phyloP scores from a whole-genome alignment of 2,797 vertebrate species.

The Bradypus variegatus region DNA sequence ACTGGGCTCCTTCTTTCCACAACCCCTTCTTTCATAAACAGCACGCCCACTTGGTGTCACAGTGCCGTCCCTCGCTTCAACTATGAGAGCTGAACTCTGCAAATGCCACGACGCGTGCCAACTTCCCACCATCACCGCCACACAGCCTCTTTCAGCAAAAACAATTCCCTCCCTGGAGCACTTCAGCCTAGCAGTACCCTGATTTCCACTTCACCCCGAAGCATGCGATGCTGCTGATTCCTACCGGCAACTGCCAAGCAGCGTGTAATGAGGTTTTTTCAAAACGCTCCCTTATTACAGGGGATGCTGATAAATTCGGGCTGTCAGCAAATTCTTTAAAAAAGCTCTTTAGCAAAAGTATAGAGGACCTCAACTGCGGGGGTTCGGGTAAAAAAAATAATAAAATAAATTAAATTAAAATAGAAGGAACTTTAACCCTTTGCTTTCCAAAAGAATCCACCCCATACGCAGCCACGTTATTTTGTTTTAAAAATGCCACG shows the following conservation, averaged over 20 bases:
- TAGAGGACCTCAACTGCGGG: slow-evolving; percentile 18
- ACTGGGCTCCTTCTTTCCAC: slow-evolving; percentile 59
- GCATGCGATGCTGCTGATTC: slow-evolving; percentile 29
- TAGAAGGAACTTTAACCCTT: neutral
- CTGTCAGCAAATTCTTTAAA: neutral
- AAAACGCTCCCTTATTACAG: slow-evolving; percentile 44
- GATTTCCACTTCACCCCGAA: slow-evolving; percentile 38
- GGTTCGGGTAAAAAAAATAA: neutral
- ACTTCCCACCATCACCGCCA: neutral
- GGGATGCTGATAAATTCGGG: slow-evolving; percentile 8
- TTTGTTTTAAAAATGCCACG: neutral
- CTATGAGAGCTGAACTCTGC: slow-evolving; percentile 25
- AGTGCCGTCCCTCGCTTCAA: slow-evolving; percentile 54
- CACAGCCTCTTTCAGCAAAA: neutral
- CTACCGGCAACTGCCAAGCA: slow-evolving; percentile 46
- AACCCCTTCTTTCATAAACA: slow-evolving; percentile 66
- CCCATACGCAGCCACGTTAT: neutral
- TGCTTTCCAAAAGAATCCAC: neutral
- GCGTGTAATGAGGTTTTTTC: slow-evolving; percentile 48
- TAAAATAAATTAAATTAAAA: too few relatives aligned
- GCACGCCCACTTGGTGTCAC: slow-evolving; percentile 70
- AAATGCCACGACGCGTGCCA: slow-evolving; percentile 35
- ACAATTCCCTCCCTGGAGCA: neutral
- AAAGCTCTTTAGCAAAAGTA: neutral
- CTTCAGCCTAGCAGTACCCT: slow-evolving; percentile 33